A percentile compares a stretch with the other conserved stretches of the same genome.
Conservation (phyloP, 2,888 invertebrate species). For the Dascillus cervinus region DNA sequence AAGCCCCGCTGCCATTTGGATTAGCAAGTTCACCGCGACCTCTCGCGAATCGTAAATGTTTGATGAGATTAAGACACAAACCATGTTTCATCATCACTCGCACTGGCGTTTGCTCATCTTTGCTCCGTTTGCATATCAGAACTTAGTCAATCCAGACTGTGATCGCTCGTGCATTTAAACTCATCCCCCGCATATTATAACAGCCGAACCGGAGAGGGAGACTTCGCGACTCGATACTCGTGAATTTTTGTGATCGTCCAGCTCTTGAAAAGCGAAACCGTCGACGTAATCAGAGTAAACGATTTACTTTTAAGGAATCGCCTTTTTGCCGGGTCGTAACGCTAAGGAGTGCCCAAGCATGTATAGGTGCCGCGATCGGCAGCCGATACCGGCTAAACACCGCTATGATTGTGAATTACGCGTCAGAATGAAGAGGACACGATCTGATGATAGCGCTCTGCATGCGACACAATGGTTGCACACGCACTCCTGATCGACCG, state of each 20-base stretch:
- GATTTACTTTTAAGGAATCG: too few species aligned
- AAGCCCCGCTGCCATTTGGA: conserved; percentile 23
- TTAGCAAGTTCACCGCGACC: conserved; percentile 24
- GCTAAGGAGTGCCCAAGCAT: conserved; percentile 8
- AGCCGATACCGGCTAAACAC: conserved; percentile 10
- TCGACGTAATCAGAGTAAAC: too few species aligned
- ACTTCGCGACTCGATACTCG: too few species aligned
- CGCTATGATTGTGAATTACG: conserved; percentile 21
- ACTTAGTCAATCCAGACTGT: conserved; percentile 18
- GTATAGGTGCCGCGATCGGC: conserved; percentile 11
- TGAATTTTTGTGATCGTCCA: too few species aligned
- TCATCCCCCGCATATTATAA: conserved; percentile 23
- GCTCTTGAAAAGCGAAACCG: neutral
- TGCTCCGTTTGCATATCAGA: conserved; percentile 24
- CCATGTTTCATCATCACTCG: conserved; percentile 40
- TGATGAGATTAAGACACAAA: conserved; percentile 43
- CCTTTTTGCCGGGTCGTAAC: too few species aligned
- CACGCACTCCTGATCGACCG: conserved; percentile 24
- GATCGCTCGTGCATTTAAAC: conserved; percentile 22
- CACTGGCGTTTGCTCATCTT: conserved; percentile 20
- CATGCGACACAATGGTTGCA: conserved; percentile 30
- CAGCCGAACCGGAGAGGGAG: conserved; percentile 12
- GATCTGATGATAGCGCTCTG: conserved; percentile 25
- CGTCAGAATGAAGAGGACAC: conserved; percentile 21
- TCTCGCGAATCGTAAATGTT: conserved; percentile 33